phyloP scores from a whole-genome alignment of 2,888 invertebrate genomes.

The Rhodophaea formosa region DNA sequence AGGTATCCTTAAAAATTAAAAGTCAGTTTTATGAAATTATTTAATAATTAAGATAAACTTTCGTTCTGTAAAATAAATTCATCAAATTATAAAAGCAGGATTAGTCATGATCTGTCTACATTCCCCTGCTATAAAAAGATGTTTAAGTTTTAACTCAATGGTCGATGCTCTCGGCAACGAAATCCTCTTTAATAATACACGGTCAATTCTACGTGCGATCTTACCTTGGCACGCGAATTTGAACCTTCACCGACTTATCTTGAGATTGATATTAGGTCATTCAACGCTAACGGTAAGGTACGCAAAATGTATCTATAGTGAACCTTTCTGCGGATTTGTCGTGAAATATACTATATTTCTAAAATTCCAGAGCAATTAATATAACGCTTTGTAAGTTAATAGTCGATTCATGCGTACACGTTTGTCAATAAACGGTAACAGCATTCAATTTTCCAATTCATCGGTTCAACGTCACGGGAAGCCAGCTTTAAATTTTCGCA shows the following conservation, averaged over 20 bases:
- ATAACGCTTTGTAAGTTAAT: neutral
- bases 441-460: no score
- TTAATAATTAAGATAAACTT: no score
- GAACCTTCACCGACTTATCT: neutral
- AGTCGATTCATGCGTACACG: no score
- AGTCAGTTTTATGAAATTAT: no score
- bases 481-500: no score
- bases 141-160: neutral
- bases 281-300: neutral
- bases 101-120: neutral
- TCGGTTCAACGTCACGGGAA: no score
- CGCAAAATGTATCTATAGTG: constrained; percentile 7
- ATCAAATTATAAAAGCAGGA: neutral
- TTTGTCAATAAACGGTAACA: no score
- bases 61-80: no score
- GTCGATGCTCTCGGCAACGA: constrained; percentile 5
- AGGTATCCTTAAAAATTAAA: no score
- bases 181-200: constrained; percentile 11
- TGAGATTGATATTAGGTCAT: neutral
- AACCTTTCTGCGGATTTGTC: constrained; percentile 14
- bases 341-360: constrained; percentile 8
- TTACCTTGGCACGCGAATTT: neutral
- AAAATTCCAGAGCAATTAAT: neutral
- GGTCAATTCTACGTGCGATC: constrained; percentile 7
- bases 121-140: constrained; percentile 4